A percentile compares a stretch with the other conserved stretches of the same genome.
Evolutionary conservation across 1,140 invertebrate species (phyloP).

Genomic region (Heliconius hermathena): DNA sequence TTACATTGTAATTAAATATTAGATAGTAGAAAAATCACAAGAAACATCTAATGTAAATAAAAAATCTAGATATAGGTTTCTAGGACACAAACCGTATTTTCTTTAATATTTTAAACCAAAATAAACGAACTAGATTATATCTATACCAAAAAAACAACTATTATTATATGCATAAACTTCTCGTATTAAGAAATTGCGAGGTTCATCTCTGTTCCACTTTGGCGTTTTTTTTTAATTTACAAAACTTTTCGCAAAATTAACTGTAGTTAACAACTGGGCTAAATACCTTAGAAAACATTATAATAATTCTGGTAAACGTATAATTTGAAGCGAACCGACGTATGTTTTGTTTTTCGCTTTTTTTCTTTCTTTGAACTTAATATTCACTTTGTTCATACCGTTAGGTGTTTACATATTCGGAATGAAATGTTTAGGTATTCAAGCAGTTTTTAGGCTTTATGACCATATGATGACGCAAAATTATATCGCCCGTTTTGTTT

Average conservation of each 20-base stretch:
- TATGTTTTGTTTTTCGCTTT: background rate
- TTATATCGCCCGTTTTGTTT: too few species aligned
- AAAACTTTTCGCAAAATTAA: conserved; percentile 4
- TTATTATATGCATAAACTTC: conserved; percentile 32
- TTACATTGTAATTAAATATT: too few species aligned
- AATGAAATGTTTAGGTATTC: background rate
- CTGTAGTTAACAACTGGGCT: conserved; percentile 19
- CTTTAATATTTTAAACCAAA: background rate
- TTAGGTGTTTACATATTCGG: background rate
- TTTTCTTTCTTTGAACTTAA: background rate
- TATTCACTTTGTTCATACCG: background rate
- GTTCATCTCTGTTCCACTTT: conserved; percentile 20
- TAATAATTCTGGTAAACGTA: background rate
- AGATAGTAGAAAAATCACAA: too few species aligned
- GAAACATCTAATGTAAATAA: too few species aligned
- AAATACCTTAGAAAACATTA: conserved; percentile 9
- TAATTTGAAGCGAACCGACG: background rate
- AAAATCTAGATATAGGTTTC: background rate
- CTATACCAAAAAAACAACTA: conserved; percentile 5
- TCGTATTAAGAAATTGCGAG: conserved; percentile 21
- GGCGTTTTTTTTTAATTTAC: conserved; percentile 9
- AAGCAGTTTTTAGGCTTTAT: background rate
- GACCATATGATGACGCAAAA: background rate
- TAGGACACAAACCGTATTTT: background rate
- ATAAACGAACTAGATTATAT: background rate